Evolutionary conservation across 2,797 vertebrate genomes (phyloP).

Genomic region (Hirundo rustica): DNA sequence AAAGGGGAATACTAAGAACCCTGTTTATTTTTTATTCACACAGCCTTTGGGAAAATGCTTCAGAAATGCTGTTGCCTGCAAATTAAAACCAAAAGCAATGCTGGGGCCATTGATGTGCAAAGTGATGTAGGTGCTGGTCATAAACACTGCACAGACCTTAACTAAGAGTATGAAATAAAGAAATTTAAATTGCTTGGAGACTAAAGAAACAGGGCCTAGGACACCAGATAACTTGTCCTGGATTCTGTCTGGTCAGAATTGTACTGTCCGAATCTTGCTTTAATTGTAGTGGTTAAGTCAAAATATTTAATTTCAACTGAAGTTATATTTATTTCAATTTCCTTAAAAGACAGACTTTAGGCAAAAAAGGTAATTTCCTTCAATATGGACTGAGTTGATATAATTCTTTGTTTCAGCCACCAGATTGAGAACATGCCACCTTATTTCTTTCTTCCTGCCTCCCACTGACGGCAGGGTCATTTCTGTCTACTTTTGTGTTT

Average conservation of each 20-base stretch:
- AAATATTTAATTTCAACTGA: not conserved
- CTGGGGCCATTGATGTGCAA: not conserved
- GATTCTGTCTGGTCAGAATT: not conserved
- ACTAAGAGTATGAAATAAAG: not conserved
- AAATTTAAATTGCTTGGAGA: not conserved
- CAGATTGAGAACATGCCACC: not conserved
- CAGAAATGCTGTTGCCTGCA: not conserved
- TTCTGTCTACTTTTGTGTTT: not conserved
- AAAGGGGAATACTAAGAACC: not conserved
- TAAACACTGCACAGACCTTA: not conserved
- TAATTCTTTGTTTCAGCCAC: not conserved
- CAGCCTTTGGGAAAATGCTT: not conserved
- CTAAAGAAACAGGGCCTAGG: not conserved
- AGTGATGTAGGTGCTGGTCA: not conserved
- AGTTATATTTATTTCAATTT: not conserved
- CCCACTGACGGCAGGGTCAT: not conserved
- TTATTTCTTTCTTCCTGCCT: not conserved
- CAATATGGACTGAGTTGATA: not conserved
- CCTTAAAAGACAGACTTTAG: not conserved
- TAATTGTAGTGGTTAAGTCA: not conserved
- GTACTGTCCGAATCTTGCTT: not conserved
- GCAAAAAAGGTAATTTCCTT: not conserved
- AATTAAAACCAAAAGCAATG: not conserved
- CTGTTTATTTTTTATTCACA: not conserved
- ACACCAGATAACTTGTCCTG: not conserved